Evolutionary conservation across 1,140 invertebrate genomes (phyloP), one percentile per base, ranked within the genome.

Genomic region (Calephelis virginiensis): DNA sequence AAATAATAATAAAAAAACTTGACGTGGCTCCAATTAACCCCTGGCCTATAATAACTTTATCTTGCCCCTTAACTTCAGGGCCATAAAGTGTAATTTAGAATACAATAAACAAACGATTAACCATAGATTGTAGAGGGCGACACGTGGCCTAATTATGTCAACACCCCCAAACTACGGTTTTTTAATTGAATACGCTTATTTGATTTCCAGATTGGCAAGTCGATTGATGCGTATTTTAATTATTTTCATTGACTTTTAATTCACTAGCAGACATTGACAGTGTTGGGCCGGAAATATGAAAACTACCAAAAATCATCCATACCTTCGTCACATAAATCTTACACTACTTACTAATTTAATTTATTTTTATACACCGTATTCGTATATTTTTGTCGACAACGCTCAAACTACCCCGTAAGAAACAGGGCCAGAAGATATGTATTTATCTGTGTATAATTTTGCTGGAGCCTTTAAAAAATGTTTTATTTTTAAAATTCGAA

Each of bases 111-210:
- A 37, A 37, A 10, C 37, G 63, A 50, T 13, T 48, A 14, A 11
- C 28, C 12, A 38, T 48, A 14, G 46, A 17, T 17, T 28, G 62
- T 49, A 50, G 63, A 50, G 63, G 63, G 63, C 49, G 63, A 49
- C 63, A 64, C 63, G 63, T 64, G 63, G 9, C 63, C 47, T 64
- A 49, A 64, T 56, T 64, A 64, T 13, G 47, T 17, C 38, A 61
- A 61, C 63, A 50, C 48, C 63, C 63, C 63, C 63, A 40, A 64
- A 64, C 48, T 53, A 37, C 49, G 63, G 48, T 64, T 64, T 64
- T 63, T 53, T 64, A 64, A 64, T 64, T 64, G 63, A 64, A 53
- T 64, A 50, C 63, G 63, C 63, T 53, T 64, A 50, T 64, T 64
- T 64, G 63, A 64, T n/a, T 56, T 28, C 53, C 47, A 53, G 48